phyloP scores from a whole-genome alignment of 1,140 invertebrate species.

The Drosophila simulans region DNA sequence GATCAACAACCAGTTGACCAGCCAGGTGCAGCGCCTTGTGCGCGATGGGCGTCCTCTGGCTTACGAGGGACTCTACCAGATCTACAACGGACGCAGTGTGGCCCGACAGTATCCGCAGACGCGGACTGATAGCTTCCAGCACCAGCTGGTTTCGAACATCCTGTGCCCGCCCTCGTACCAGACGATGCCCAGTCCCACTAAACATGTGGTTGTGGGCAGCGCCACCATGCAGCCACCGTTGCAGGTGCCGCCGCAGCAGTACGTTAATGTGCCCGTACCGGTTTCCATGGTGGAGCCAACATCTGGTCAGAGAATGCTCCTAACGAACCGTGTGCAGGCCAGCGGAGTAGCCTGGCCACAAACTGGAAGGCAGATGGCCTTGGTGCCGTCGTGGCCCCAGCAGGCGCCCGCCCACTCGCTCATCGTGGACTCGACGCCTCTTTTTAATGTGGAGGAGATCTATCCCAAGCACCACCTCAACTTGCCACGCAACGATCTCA shows the following conservation, averaged over 20 bases:
- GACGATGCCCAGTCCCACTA: slow-evolving; percentile 91
- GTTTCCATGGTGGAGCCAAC: slow-evolving; percentile 94
- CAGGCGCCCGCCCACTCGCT: slow-evolving; percentile 91
- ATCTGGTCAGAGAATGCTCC: slow-evolving; percentile 88
- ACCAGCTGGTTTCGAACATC: slow-evolving; percentile 95
- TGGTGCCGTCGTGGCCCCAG: slow-evolving; percentile 95
- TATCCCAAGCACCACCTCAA: slow-evolving; percentile 84
- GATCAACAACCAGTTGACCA: slow-evolving; percentile 92
- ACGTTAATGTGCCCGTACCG: slow-evolving; percentile 89
- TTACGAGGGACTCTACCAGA: slow-evolving; percentile 92
- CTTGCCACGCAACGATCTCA: slow-evolving; percentile 84
- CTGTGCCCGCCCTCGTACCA: slow-evolving; percentile 95
- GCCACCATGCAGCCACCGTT: slow-evolving; percentile 87
- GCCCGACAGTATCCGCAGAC: slow-evolving; percentile 88
- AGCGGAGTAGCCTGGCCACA: slow-evolving; percentile 89
- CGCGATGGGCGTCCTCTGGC: slow-evolving; percentile 87
- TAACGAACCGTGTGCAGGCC: slow-evolving; percentile 91
- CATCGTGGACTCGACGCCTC: slow-evolving; percentile 91
- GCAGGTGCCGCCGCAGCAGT: slow-evolving; percentile 90
- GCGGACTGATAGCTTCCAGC: slow-evolving; percentile 91
- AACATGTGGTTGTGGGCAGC: slow-evolving; percentile 95
- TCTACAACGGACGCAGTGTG: slow-evolving; percentile 92
- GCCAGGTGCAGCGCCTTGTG: slow-evolving; percentile 89
- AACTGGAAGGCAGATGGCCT: slow-evolving; percentile 91
- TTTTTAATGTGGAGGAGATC: slow-evolving; percentile 87